Evolutionary conservation across 2,888 invertebrate genomes (phyloP), one percentile per base, ranked within the genome.

Genomic region (Cantharis flavilabris): DNA sequence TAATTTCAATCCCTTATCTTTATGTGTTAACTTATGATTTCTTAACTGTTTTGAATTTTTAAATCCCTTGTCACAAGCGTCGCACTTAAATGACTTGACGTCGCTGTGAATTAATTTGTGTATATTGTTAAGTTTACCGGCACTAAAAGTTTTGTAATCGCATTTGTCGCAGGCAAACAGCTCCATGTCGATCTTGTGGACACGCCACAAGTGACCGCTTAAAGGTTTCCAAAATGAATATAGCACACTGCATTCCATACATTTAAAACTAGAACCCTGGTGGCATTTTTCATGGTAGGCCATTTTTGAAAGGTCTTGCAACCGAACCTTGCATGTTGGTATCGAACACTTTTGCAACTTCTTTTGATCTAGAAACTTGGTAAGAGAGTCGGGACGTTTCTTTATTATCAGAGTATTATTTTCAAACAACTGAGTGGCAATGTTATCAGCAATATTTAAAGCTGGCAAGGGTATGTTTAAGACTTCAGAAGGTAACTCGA

Each of bases 181-280:
- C 84, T 96, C 97, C 90, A 96, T 92, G 84, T 96, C 96, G 10
- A 96, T 90, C 69, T 91, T 90, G 86, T 97, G 96, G 0, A 89
- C 84, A 71, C 93, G 91, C 96, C 96, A 97, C 69, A 96, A 88
- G 85, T 97, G 97, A 3, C 93, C 92, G 78, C 94, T 93, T n/a
- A 96, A 85, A 0, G 91, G 90, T 82, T 93, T 92, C 90, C 95
- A 94, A 9, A 90, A 90, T 0, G 86, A 82, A 83, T 90, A 91
- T 13, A 87, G 84, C 77, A 89, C 89, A 0, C 89, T 88, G 86
- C 96, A 96, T 85, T 95, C 93, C 0, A 91, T 91, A 87, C 96
- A 96, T 28, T 89, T 88, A 82, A 89, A 91, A 28, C 84, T 84
- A 62, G 81, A 81, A 73, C 83, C 81, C 62, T 74, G 70, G 83